These are phyloP conservation scores for Pollenia labialis DNA, from an alignment of 2,888 invertebrate genomes.

Conservation along the genomic window DNA sequence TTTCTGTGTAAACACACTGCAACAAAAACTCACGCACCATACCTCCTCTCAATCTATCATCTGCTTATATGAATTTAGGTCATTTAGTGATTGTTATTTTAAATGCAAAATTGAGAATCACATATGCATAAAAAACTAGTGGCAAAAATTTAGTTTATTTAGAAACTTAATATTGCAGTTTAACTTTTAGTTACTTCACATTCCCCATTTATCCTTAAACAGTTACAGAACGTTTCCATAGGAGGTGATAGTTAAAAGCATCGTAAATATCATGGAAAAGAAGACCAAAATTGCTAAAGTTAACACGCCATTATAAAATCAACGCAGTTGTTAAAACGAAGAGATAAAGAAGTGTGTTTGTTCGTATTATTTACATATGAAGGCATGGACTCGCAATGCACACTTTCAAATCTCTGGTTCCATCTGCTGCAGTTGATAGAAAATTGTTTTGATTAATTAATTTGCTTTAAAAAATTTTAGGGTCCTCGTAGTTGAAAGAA, in stretches of 20 bases:
- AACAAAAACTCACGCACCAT: too few species aligned
- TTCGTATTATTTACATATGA: background rate
- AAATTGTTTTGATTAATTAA: too few species aligned
- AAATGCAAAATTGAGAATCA: slow-evolving; percentile 11
- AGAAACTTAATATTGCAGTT: slow-evolving; percentile 16
- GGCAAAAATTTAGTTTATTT: slow-evolving; percentile 19
- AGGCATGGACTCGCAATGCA: background rate
- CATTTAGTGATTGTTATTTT: slow-evolving; percentile 19
- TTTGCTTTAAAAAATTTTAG: too few species aligned
- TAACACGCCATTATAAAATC: slow-evolving; percentile 60
- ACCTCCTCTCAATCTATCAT: too few species aligned
- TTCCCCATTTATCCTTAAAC: background rate
- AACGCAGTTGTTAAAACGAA: slow-evolving; percentile 5
- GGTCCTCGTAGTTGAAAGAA: too few species aligned
- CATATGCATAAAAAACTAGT: background rate
- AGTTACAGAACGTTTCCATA: background rate
- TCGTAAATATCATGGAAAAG: background rate
- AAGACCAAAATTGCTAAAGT: slow-evolving; percentile 21
- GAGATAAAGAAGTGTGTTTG: slow-evolving; percentile 3
- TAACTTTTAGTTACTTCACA: slow-evolving; percentile 19
- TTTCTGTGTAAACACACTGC: too few species aligned
- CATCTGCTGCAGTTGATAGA: too few species aligned
- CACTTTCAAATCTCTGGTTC: too few species aligned
- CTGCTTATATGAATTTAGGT: background rate
- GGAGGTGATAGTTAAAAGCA: slow-evolving; percentile 5